Percentiles rank a stretch among this genome's conserved stretches.
Evolutionary conservation across 2,888 invertebrate species (phyloP).

Genomic region (Macropis europaea): DNA sequence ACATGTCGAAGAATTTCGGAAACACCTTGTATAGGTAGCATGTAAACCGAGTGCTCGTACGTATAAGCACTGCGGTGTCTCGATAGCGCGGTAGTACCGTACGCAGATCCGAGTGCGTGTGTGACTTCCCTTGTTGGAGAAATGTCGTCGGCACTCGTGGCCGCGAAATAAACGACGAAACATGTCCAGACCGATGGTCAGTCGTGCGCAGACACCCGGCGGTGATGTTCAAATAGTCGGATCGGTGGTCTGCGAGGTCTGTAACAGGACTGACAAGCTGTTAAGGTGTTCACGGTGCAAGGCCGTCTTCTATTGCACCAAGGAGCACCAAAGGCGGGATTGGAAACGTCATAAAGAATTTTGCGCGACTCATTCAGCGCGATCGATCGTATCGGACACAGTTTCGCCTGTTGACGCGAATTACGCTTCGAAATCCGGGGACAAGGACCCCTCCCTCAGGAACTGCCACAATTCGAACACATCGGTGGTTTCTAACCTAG

Average conservation of each 20-base stretch:
- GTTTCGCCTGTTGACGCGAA: conserved; percentile 17
- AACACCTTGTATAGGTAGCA: conserved; percentile 9
- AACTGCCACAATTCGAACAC: conserved; percentile 13
- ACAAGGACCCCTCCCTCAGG: conserved; percentile 19
- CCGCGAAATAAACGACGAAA: conserved; percentile 62
- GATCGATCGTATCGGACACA: conserved; percentile 13
- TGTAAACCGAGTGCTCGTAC: conserved; percentile 34
- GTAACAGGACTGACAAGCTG: conserved; percentile 83
- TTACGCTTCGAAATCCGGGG: neutral
- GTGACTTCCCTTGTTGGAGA: conserved; percentile 63
- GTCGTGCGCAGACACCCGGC: conserved; percentile 67
- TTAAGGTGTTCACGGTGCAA: conserved; percentile 89
- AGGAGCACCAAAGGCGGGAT: conserved; percentile 89
- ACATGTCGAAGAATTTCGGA: neutral
- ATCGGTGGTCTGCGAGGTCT: conserved; percentile 81
- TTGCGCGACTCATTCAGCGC: conserved; percentile 57
- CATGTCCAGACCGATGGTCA: conserved; percentile 71
- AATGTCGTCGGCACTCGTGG: conserved; percentile 65
- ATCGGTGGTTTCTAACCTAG: conserved; percentile 51
- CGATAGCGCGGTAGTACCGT: conserved; percentile 46
- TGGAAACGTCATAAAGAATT: conserved; percentile 88
- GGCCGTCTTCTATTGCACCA: conserved; percentile 88
- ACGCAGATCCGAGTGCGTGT: conserved; percentile 57
- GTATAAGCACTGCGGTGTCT: conserved; percentile 38
- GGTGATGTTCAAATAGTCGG: conserved; percentile 51